Conservation (phyloP, 2,888 invertebrate species). For the Acleris emargana region DNA sequence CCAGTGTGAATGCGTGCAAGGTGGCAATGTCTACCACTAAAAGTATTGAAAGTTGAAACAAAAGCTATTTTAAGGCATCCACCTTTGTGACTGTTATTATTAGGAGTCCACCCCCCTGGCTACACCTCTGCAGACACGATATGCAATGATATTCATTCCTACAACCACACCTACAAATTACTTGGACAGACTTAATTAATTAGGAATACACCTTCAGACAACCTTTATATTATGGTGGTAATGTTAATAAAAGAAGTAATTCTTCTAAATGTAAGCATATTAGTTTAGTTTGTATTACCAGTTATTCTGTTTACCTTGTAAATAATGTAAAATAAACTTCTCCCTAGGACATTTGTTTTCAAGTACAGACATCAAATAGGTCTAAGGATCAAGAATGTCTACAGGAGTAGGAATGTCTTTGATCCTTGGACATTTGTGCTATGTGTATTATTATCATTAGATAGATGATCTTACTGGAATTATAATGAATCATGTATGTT, state of each 20-base stretch:
- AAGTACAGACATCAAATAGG: too few relatives aligned
- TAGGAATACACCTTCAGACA: constrained; percentile 43
- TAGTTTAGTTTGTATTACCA: constrained; percentile 1
- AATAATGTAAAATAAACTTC: too few relatives aligned
- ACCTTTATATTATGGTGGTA: constrained; percentile 37
- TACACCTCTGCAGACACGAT: constrained; percentile 30
- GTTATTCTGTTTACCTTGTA: too few relatives aligned
- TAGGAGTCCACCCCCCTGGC: not conserved
- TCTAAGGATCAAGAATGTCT: too few relatives aligned
- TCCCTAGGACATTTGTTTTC: too few relatives aligned
- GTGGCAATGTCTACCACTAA: not conserved
- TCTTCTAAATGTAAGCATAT: constrained; percentile 17
- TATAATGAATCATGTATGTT: not conserved
- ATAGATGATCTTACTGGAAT: too few relatives aligned
- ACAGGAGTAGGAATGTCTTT: too few relatives aligned
- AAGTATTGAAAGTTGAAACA: not conserved
- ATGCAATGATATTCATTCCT: constrained; percentile 44
- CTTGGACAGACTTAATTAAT: constrained; percentile 45
- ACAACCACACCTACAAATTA: constrained; percentile 42
- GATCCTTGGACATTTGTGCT: too few relatives aligned
- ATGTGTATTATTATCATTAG: too few relatives aligned
- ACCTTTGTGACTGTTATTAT: not conserved
- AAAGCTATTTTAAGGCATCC: not conserved
- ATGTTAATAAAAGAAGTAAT: not conserved
- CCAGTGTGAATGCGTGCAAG: not conserved